Conservation (phyloP, 2,797 vertebrate genomes). For the Sus cebifrons region DNA sequence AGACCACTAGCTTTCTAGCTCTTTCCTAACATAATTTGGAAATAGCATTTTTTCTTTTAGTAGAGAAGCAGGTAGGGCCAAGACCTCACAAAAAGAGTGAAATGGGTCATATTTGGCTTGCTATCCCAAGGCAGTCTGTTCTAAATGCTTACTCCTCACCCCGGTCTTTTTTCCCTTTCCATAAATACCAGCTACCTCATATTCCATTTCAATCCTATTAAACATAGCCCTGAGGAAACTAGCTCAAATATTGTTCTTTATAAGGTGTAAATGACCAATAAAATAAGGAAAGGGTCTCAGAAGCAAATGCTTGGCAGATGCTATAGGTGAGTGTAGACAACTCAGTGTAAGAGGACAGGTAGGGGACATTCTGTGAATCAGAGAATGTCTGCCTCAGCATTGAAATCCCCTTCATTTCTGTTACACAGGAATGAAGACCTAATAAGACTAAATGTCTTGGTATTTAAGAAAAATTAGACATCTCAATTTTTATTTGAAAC, state of each 20-base stretch:
- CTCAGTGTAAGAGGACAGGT: too few relatives aligned
- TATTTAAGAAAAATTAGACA: not conserved
- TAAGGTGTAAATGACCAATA: not conserved
- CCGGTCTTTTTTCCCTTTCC: not conserved
- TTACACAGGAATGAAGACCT: not conserved
- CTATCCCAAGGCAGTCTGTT: not conserved
- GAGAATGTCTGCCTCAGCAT: rapidly evolving
- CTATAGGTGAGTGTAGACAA: not conserved
- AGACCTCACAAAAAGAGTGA: not conserved
- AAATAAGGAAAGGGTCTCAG: not conserved
- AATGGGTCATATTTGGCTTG: not conserved
- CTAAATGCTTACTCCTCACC: not conserved
- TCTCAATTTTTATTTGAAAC: not conserved
- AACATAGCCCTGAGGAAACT: not conserved
- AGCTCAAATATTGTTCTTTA: not conserved
- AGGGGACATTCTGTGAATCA: not conserved
- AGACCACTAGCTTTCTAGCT: not conserved
- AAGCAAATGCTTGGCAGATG: not conserved
- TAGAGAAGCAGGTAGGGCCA: not conserved
- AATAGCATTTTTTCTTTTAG: not conserved
- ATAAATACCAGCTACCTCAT: not conserved
- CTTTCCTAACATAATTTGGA: not conserved
- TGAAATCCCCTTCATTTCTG: not conserved
- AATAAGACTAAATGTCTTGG: not conserved
- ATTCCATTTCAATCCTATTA: not conserved